These are phyloP conservation scores for Triplophysa yarkandensis DNA, from an alignment of 2,797 vertebrate genomes.

Conservation along the genomic window DNA sequence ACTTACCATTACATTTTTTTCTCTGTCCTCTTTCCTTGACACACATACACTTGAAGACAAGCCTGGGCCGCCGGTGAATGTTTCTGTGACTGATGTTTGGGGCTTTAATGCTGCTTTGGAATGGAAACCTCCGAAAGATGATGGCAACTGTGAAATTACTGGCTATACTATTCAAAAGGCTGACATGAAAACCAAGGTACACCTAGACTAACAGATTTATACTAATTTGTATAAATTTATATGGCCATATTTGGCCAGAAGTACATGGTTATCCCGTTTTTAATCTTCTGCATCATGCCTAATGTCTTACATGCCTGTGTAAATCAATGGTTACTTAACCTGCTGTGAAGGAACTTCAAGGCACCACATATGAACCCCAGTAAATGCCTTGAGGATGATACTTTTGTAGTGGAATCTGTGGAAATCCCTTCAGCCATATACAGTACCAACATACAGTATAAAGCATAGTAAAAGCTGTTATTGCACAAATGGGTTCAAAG, in stretches of 20 bases:
- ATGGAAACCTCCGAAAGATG: slow-evolving; percentile 86
- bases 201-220: neutral
- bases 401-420: neutral
- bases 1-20: slow-evolving; percentile 5
- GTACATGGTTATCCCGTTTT: neutral
- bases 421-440: neutral
- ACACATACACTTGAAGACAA: slow-evolving; percentile 72
- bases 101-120: slow-evolving; percentile 86
- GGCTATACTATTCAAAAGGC: slow-evolving; percentile 88
- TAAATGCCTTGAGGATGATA: neutral
- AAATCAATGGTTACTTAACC: no score
- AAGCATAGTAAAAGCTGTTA: neutral
- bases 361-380: neutral
- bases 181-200: slow-evolving; percentile 88
- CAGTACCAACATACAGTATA: neutral
- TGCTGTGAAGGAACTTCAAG: neutral
- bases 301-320: neutral
- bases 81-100: slow-evolving; percentile 86
- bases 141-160: slow-evolving; percentile 85
- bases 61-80: slow-evolving; percentile 77
- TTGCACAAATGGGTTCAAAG: neutral
- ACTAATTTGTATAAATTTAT: neutral
- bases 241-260: neutral
- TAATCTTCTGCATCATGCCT: neutral
- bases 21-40: neutral